Conservation (phyloP, 2,113 vertebrate genomes). For the Stercorarius parasiticus region DNA sequence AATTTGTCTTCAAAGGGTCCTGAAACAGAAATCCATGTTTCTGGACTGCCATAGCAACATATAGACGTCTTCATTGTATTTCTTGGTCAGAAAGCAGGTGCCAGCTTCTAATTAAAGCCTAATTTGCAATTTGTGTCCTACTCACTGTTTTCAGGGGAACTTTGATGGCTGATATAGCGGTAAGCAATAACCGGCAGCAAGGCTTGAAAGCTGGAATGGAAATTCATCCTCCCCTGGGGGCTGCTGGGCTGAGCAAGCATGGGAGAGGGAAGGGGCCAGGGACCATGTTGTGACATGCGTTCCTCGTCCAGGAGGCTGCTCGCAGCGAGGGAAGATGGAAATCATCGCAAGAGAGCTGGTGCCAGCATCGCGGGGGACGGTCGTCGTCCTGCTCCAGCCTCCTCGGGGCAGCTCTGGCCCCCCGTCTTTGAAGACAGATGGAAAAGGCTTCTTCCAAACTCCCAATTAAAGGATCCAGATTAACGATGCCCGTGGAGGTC, state of each 20-base stretch:
- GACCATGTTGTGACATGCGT: neutral
- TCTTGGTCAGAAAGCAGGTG: slow-evolving; percentile 58
- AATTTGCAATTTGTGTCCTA: slow-evolving; percentile 64
- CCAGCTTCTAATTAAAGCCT: slow-evolving; percentile 67
- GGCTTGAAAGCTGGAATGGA: neutral
- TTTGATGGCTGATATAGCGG: slow-evolving; percentile 1
- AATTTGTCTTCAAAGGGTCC: slow-evolving; percentile 56
- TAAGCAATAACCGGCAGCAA: slow-evolving; percentile 16
- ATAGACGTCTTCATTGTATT: slow-evolving; percentile 55
- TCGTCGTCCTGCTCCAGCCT: neutral
- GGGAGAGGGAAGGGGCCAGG: neutral
- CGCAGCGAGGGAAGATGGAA: neutral
- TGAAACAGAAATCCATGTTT: slow-evolving; percentile 37
- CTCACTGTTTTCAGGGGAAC: slow-evolving; percentile 44
- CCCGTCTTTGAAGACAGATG: neutral
- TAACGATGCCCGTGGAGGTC: neutral
- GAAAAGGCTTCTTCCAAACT: neutral
- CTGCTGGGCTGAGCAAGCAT: neutral
- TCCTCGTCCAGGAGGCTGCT: neutral
- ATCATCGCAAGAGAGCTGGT: neutral
- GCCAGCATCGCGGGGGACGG: neutral
- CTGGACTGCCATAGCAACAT: slow-evolving; percentile 53
- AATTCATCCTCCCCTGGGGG: slow-evolving; percentile 38
- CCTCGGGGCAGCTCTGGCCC: neutral
- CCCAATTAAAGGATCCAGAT: neutral